These are phyloP conservation scores for Melanogrammus aeglefinus DNA, from an alignment of 2,797 vertebrate species.

Conservation along the genomic window DNA sequence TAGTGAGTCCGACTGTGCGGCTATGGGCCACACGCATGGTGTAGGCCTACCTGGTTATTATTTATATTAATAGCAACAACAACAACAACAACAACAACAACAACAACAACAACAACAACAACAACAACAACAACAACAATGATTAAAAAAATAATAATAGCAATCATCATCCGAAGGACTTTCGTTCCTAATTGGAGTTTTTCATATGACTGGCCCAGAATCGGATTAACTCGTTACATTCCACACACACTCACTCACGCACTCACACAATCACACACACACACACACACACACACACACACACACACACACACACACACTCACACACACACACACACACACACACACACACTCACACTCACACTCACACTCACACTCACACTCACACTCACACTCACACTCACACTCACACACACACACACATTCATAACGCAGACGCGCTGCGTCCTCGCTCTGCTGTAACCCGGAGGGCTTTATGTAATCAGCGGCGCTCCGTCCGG, in stretches of 20 bases:
- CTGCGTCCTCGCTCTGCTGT: constrained; percentile 33
- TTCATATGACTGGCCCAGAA: constrained; percentile 71
- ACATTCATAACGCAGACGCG: not conserved
- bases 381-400: constrained; percentile 18
- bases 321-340: constrained; percentile 16
- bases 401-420: constrained; percentile 22
- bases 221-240: constrained; percentile 70
- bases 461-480: constrained; percentile 73
- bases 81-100: constrained; percentile 10
- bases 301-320: constrained; percentile 7
- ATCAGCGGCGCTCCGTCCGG: constrained; percentile 69
- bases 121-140: constrained; percentile 4
- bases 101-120: not conserved
- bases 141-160: constrained; percentile 13
- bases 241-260: constrained; percentile 33
- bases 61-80: not conserved
- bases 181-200: constrained; percentile 46
- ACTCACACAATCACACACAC: constrained; percentile 14
- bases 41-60: not conserved
- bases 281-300: constrained; percentile 23
- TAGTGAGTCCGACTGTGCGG: not conserved
- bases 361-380: constrained; percentile 22
- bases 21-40: too few relatives aligned
- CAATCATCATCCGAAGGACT: constrained; percentile 32
- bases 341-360: constrained; percentile 24